Conservation (phyloP, 2,888 invertebrate species). For the Calameuta filiformis region DNA sequence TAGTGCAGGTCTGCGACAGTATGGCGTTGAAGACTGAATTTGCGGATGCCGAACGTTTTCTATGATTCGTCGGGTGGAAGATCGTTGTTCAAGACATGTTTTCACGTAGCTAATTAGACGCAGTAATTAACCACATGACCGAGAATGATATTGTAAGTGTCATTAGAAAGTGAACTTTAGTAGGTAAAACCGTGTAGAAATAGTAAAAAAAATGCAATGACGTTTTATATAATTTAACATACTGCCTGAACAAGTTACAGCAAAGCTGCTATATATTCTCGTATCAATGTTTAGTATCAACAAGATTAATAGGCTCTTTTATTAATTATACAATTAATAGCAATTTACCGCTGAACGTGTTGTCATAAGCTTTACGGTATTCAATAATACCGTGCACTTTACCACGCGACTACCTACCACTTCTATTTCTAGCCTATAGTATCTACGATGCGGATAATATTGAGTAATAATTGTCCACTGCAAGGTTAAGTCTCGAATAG, state of each 20-base stretch:
- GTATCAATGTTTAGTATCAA: not conserved
- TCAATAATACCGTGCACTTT: not conserved
- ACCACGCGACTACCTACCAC: not conserved
- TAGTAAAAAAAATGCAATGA: not conserved
- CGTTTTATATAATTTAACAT: not conserved
- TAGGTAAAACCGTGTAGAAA: not conserved
- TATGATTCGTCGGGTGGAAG: not conserved
- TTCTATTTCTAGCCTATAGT: not conserved
- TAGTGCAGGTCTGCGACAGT: not conserved
- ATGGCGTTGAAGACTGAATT: not conserved
- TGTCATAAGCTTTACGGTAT: not conserved
- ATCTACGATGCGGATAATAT: not conserved
- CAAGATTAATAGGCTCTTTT: not conserved
- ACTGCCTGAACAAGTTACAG: not conserved
- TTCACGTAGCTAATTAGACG: not conserved
- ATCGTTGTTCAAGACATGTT: not conserved
- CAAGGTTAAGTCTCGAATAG: not conserved
- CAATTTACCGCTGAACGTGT: not conserved
- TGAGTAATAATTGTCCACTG: not conserved
- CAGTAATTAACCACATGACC: not conserved
- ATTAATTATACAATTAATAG: not conserved
- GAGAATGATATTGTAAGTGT: not conserved
- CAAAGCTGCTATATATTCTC: not conserved
- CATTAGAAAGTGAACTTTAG: not conserved
- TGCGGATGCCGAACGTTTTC: not conserved